A percentile compares a stretch with the other conserved stretches of the same genome.
Evolutionary conservation across 1,140 invertebrate genomes (phyloP).

Genomic region (Tribolium madens): DNA sequence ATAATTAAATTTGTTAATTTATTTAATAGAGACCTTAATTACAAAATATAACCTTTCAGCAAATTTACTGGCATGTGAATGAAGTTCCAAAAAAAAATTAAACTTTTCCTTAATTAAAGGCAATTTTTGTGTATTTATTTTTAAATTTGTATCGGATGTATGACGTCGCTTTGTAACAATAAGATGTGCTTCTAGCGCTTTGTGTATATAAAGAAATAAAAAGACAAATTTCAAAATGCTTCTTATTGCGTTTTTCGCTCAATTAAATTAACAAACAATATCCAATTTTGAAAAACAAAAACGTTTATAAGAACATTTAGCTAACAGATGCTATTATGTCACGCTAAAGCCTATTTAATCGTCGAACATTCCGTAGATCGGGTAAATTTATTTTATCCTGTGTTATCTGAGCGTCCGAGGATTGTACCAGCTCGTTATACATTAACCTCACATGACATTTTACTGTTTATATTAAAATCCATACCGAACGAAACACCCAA

Average conservation of each 20-base stretch:
- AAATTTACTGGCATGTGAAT: no score
- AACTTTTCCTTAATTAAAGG: background rate
- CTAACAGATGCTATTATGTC: background rate
- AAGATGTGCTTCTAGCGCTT: background rate
- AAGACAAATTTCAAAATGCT: background rate
- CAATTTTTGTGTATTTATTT: background rate
- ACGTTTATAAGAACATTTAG: background rate
- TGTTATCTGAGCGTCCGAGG: constrained; percentile 2
- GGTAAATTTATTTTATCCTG: constrained; percentile 21
- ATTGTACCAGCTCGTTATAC: no score
- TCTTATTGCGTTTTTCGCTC: background rate
- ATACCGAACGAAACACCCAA: background rate
- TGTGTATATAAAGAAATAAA: background rate
- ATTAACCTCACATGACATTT: background rate
- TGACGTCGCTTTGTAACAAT: background rate
- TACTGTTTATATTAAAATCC: background rate
- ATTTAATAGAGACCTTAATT: background rate
- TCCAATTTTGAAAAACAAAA: background rate
- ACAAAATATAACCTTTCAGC: no score
- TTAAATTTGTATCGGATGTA: background rate
- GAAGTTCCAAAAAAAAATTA: no score
- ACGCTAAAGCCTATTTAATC: constrained; percentile 1
- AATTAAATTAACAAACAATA: background rate
- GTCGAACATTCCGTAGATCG: background rate
- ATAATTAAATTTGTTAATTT: background rate